Percentiles rank a stretch among this genome's conserved stretches.
phyloP scores from a whole-genome alignment of 2,113 vertebrate genomes.

The Siniperca chuatsi region DNA sequence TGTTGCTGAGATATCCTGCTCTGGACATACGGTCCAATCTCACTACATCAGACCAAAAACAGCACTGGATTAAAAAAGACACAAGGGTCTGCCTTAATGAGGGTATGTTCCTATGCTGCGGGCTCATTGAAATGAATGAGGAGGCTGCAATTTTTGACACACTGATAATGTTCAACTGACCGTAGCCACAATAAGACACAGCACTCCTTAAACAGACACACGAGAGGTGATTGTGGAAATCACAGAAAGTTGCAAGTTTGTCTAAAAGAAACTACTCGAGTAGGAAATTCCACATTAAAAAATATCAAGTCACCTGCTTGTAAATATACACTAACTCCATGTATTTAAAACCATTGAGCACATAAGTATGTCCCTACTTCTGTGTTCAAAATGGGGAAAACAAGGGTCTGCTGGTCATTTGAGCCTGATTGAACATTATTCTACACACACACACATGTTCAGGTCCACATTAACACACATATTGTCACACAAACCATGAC shows the following conservation, averaged over 20 bases:
- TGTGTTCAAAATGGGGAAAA: not conserved
- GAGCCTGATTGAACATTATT: constrained; percentile 7
- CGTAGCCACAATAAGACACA: not conserved
- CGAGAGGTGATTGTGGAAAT: too few species aligned
- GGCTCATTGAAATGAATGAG: too few species aligned
- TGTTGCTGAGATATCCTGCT: too few species aligned
- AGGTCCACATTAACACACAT: constrained; percentile 5
- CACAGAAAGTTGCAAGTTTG: too few species aligned
- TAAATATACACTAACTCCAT: too few species aligned
- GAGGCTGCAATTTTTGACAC: too few species aligned
- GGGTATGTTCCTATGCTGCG: too few species aligned
- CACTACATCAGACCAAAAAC: too few species aligned
- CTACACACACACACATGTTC: not conserved
- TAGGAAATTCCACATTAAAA: not conserved
- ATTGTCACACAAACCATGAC: not conserved
- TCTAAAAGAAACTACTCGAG: not conserved
- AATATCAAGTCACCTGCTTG: not conserved
- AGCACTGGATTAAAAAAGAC: too few species aligned
- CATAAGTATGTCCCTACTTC: too few species aligned
- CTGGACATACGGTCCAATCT: too few species aligned
- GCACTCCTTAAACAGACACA: not conserved
- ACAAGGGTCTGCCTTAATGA: too few species aligned
- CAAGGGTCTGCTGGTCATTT: not conserved
- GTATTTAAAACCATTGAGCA: not conserved
- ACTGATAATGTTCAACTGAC: not conserved